A percentile compares a stretch with the other conserved stretches of the same genome.
These are phyloP conservation scores for Diceros bicornis DNA, from an alignment of 2,797 vertebrate genomes.

Conservation along the genomic window DNA sequence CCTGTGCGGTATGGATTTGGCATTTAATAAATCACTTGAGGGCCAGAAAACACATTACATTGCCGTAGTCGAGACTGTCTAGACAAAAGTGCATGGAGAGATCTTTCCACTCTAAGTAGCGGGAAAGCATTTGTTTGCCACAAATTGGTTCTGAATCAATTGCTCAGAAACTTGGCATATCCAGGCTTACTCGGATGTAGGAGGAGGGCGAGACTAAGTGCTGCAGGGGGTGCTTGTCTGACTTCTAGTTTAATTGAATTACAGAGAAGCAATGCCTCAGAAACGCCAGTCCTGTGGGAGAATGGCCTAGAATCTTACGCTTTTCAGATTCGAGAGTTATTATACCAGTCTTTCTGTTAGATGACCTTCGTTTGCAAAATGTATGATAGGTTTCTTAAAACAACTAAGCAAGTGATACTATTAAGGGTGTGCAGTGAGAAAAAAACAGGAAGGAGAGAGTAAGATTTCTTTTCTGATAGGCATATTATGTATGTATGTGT, in stretches of 20 bases:
- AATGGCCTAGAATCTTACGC: conserved; percentile 58
- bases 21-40: conserved; percentile 88
- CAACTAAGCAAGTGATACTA: background rate
- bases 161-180: conserved; percentile 82
- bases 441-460: background rate
- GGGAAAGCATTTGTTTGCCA: conserved; percentile 84
- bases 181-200: conserved; percentile 62
- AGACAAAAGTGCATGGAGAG: conserved; percentile 85
- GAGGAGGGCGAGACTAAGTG: conserved; percentile 74
- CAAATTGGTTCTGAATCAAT: conserved; percentile 87
- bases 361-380: conserved; percentile 38
- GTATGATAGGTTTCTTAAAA: conserved; percentile 52
- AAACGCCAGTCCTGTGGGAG: conserved; percentile 63
- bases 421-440: background rate
- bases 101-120: conserved; percentile 87
- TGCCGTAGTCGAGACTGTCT: conserved; percentile 84
- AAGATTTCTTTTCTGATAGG: background rate
- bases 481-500: background rate
- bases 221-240: conserved; percentile 72
- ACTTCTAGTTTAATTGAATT: conserved; percentile 78
- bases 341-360: conserved; percentile 28
- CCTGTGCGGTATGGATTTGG: conserved; percentile 84
- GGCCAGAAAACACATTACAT: conserved; percentile 81
- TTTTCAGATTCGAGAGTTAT: conserved; percentile 62
- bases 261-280: conserved; percentile 25